phyloP scores from a whole-genome alignment of 1,140 invertebrate species.

The Drosophila ananassae region DNA sequence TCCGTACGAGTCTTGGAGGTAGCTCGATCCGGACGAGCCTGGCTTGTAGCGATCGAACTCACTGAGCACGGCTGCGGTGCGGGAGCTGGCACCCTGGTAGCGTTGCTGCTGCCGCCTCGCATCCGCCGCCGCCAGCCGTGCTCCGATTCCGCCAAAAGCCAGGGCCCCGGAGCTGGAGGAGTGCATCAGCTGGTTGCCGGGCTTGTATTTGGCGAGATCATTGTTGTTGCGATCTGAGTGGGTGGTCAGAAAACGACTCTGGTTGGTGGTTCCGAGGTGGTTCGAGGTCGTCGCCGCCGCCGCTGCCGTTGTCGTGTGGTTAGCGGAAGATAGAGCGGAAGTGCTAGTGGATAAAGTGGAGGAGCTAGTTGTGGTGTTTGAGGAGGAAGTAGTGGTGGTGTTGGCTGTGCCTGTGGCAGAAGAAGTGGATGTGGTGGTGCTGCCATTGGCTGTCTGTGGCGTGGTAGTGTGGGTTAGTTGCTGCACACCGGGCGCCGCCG shows the following conservation, averaged over 20 bases:
- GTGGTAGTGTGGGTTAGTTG: conserved; percentile 66
- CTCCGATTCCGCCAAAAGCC: conserved; percentile 79
- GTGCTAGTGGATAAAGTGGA: conserved; percentile 49
- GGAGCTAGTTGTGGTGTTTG: conserved; percentile 23
- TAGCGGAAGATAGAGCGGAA: conserved; percentile 55
- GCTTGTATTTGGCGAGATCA: conserved; percentile 76
- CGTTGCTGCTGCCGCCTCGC: conserved; percentile 64
- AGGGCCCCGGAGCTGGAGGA: conserved; percentile 77
- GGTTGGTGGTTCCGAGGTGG: conserved; percentile 40
- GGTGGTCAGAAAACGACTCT: conserved; percentile 62
- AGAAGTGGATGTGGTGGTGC: conserved; percentile 31
- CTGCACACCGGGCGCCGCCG: conserved; percentile 40
- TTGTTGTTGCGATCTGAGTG: conserved; percentile 79
- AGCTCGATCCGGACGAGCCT: conserved; percentile 42
- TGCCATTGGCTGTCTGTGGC: conserved; percentile 41
- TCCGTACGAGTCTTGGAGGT: conserved; percentile 68
- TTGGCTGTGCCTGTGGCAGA: conserved; percentile 37
- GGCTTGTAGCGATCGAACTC: conserved; percentile 73
- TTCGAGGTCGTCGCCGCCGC: conserved; percentile 34
- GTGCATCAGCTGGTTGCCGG: conserved; percentile 72
- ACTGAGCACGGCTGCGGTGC: conserved; percentile 75
- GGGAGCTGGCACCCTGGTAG: conserved; percentile 71
- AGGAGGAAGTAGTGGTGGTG: conserved; percentile 27
- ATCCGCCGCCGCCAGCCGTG: conserved; percentile 71
- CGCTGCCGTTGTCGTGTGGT: conserved; percentile 59